A percentile compares a stretch with the other conserved stretches of the same genome.
These are phyloP conservation scores for Campylomormyrus numenius DNA, from an alignment of 2,113 vertebrate genomes.

Conservation along the genomic window DNA sequence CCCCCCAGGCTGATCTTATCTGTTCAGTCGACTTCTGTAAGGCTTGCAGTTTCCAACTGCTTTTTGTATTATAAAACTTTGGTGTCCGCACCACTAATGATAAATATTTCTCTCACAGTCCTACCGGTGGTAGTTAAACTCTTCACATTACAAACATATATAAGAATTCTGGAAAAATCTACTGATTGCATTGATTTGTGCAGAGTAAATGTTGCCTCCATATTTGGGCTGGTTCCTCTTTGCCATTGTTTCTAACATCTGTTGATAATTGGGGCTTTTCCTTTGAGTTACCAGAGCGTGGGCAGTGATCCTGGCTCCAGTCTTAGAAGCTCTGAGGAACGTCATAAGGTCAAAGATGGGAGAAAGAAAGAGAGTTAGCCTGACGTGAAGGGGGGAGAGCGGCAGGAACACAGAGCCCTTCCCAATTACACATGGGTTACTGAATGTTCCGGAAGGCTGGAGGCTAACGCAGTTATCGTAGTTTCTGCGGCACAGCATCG, in stretches of 20 bases:
- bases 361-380: neutral
- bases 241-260: conserved; percentile 14
- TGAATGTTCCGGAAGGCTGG: neutral
- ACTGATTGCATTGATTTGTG: neutral
- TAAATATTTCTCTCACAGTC: neutral
- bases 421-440: neutral
- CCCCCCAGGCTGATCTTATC: neutral
- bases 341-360: neutral
- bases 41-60: neutral
- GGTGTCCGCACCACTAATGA: neutral
- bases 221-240: neutral
- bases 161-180: neutral
- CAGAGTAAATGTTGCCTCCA: neutral
- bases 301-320: neutral
- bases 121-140: neutral
- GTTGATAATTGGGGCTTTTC: conserved; percentile 21
- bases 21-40: neutral
- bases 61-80: neutral
- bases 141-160: neutral
- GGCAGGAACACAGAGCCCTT: neutral
- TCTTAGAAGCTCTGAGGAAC: neutral
- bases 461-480: neutral
- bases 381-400: neutral
- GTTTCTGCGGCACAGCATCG: neutral
- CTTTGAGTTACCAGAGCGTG: conserved; percentile 12